Percentiles rank a stretch among this genome's conserved stretches.
Conservation (phyloP, 2,797 vertebrate species). For the Channallabes apus region DNA sequence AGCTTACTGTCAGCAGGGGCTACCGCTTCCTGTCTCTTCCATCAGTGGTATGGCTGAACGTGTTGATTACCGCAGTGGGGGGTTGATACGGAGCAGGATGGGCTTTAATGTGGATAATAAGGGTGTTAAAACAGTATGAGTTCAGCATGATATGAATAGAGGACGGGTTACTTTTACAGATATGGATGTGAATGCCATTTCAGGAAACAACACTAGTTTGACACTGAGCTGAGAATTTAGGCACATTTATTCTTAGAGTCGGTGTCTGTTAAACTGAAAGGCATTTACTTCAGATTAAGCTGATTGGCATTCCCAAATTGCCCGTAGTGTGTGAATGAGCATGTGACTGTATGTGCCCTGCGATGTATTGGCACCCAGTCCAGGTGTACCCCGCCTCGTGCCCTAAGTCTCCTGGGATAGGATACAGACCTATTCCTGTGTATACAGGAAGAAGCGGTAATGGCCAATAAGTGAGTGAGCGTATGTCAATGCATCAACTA, state of each 20-base stretch:
- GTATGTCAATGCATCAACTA: neutral
- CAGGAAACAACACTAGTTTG: neutral
- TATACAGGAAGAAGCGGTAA: too few species aligned
- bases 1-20: constrained; percentile 42
- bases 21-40: constrained; percentile 39
- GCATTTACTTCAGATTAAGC: neutral
- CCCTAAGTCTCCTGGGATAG: too few species aligned
- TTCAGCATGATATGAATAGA: constrained; percentile 35
- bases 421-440: too few species aligned
- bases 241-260: neutral
- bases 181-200: neutral
- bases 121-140: constrained; percentile 34
- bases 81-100: constrained; percentile 41
- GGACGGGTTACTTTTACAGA: constrained; percentile 20
- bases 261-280: neutral
- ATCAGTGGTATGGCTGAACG: constrained; percentile 23
- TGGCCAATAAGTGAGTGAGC: neutral
- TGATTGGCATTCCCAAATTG: too few species aligned
- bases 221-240: neutral
- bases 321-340: too few species aligned
- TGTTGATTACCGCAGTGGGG: constrained; percentile 41
- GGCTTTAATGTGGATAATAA: constrained; percentile 31
- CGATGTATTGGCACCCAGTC: too few species aligned
- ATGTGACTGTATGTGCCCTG: too few species aligned
- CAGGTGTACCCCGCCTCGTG: too few species aligned